Evolutionary conservation across 2,797 vertebrate genomes (phyloP), one percentile per base, ranked within the genome.

Genomic region (Phoeniculus purpureus): DNA sequence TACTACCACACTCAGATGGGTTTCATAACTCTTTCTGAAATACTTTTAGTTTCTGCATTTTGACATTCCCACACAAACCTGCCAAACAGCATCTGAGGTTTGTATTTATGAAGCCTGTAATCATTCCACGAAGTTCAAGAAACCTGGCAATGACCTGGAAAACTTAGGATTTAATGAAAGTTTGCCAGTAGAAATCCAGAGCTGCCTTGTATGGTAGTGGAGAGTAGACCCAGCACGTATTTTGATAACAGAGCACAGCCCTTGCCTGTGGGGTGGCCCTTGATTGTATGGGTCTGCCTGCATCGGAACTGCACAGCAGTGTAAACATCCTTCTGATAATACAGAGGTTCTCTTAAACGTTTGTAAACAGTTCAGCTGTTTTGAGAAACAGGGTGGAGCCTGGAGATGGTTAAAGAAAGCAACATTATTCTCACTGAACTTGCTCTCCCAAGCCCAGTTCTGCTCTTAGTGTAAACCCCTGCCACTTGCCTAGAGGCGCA

Each of bases 201-300:
- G 95, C 94, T 95, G 96, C 98, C 98, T 98, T 98, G 97, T 98
- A 98, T 97, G 98, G 98, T 98, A 97, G 97, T 92, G 90, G 95
- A 79, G 77, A 94, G 96, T 84, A 86, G 77, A 94, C 92, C 72
- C 34, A 93, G 67, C 29, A 48, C 94, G 88, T 89, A 88, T 87
- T 94, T 94, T 79, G 87, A 92, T 66, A 78, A 81, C 70, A 86
- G 55, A 87, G 81, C 37, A 6, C 47, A 71, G 89, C 77, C 92
- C 91, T 91, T 87, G 85, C 90, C 87, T 93, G 88, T 81, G 81
- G 81, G 67, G 48, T 79, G 89, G 87, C 79, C 64, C 84, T 71
- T 84, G 34, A 32, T 85, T 74, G 19, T 75, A 71, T 26, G 77
- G 66, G 61, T 77, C 40, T 80, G 78, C 62, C 71, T 83, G 81